Conservation (phyloP, 2,113 vertebrate species). For the Dicrurus megarhynchus region DNA sequence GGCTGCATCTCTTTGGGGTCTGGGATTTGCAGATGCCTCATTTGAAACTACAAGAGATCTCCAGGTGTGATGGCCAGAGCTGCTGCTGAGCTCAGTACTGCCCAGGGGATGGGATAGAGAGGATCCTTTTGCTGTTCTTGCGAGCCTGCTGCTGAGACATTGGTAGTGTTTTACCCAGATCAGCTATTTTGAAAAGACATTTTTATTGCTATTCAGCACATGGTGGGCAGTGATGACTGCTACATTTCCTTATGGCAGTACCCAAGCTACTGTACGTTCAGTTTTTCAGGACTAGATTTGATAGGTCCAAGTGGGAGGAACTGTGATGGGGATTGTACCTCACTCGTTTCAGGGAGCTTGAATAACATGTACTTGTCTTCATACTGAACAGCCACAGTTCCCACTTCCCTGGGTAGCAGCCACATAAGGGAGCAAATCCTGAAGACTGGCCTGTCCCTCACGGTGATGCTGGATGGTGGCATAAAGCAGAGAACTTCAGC, state of each 20-base stretch:
- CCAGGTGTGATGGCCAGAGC: not conserved
- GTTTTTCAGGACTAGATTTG: not conserved
- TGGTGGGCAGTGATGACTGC: not conserved
- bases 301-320: not conserved
- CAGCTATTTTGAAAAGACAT: not conserved
- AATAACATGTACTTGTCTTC: not conserved
- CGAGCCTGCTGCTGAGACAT: not conserved
- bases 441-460: not conserved
- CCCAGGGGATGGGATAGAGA: not conserved
- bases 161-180: not conserved
- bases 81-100: not conserved
- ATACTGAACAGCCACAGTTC: not conserved
- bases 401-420: not conserved
- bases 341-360: not conserved
- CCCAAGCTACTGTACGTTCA: not conserved
- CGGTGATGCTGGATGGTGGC: fast-evolving
- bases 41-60: not conserved
- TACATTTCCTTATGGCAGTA: not conserved
- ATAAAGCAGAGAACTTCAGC: not conserved
- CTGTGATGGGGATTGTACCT: not conserved
- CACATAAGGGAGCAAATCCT: not conserved
- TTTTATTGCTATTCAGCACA: not conserved
- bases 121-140: not conserved
- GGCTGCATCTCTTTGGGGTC: not conserved
- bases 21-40: not conserved